Percentiles rank a stretch among this genome's conserved stretches.
These are phyloP conservation scores for Anguilla anguilla DNA, from an alignment of 2,797 vertebrate genomes.

Conservation along the genomic window DNA sequence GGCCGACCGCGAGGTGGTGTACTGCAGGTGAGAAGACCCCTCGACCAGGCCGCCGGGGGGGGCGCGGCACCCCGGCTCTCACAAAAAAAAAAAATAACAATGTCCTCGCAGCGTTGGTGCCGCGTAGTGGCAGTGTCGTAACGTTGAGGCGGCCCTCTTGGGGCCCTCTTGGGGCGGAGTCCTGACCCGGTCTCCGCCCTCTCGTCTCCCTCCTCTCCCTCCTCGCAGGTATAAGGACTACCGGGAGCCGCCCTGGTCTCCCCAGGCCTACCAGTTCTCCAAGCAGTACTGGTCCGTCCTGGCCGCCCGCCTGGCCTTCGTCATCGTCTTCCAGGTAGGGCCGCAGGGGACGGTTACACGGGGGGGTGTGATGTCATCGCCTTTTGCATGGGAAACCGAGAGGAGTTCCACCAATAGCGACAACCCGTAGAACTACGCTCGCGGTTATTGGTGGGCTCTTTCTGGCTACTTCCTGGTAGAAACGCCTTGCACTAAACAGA, in stretches of 20 bases:
- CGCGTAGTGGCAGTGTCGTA: no score
- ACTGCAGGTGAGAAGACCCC: conserved; percentile 80
- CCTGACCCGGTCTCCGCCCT: not conserved
- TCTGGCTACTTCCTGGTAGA: not conserved
- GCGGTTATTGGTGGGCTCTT: not conserved
- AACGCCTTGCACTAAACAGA: not conserved
- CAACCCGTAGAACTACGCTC: not conserved
- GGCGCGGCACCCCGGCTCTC: no score
- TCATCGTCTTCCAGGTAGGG: conserved; percentile 95
- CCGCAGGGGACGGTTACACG: not conserved
- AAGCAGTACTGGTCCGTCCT: conserved; percentile 96
- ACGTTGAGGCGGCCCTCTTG: no score
- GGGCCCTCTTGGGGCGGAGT: not conserved
- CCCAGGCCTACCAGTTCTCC: conserved; percentile 87
- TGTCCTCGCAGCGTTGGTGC: no score
- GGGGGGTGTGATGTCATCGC: not conserved
- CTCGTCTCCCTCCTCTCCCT: conserved; percentile 41
- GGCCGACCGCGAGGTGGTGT: conserved; percentile 72
- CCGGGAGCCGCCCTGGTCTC: conserved; percentile 91
- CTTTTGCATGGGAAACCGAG: no score
- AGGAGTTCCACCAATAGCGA: not conserved
- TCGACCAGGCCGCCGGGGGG: not conserved
- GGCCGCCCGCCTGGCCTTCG: conserved; percentile 91
- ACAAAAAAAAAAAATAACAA: no score
- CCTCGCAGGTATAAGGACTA: conserved; percentile 92